Evolutionary conservation across 2,888 invertebrate genomes (phyloP).

Genomic region (Drosophila neonasuta): DNA sequence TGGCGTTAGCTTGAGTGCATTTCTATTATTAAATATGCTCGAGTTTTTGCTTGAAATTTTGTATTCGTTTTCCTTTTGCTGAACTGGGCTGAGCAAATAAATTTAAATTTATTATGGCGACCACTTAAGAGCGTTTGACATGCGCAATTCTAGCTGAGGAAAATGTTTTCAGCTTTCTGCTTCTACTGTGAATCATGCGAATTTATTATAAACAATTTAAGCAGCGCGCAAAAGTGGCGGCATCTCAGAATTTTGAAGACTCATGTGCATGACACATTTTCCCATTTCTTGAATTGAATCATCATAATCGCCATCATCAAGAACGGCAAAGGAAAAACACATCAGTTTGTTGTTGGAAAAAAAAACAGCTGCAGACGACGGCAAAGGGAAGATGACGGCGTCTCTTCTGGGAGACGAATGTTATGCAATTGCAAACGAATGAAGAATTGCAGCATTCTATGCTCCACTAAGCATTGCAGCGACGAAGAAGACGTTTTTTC

Average conservation of each 20-base stretch:
- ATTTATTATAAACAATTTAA: constrained; percentile 71
- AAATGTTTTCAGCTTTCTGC: constrained; percentile 4
- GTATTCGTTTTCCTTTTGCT: background rate
- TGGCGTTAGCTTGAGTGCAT: background rate
- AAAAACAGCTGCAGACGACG: constrained; percentile 23
- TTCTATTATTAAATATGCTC: constrained; percentile 8
- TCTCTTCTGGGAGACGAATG: constrained; percentile 1
- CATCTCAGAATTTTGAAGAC: constrained; percentile 33
- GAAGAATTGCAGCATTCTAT: constrained; percentile 68
- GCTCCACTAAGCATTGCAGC: constrained; percentile 58
- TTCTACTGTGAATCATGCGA: constrained; percentile 57
- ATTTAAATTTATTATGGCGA: constrained; percentile 66
- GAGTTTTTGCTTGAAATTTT: constrained; percentile 3
- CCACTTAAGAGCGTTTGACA: constrained; percentile 69
- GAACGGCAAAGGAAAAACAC: background rate
- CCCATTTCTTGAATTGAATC: constrained; percentile 59
- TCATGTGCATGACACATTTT: constrained; percentile 67
- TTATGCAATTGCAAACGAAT: constrained; percentile 58
- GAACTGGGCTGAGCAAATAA: constrained; percentile 41
- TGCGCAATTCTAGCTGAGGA: constrained; percentile 51
- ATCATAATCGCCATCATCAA: constrained; percentile 58
- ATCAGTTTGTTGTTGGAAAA: constrained; percentile 21
- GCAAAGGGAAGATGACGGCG: background rate
- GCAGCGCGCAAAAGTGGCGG: background rate
- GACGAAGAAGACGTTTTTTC: constrained; percentile 14